Conservation (phyloP, 2,888 invertebrate genomes). For the Oligia strigilis region DNA sequence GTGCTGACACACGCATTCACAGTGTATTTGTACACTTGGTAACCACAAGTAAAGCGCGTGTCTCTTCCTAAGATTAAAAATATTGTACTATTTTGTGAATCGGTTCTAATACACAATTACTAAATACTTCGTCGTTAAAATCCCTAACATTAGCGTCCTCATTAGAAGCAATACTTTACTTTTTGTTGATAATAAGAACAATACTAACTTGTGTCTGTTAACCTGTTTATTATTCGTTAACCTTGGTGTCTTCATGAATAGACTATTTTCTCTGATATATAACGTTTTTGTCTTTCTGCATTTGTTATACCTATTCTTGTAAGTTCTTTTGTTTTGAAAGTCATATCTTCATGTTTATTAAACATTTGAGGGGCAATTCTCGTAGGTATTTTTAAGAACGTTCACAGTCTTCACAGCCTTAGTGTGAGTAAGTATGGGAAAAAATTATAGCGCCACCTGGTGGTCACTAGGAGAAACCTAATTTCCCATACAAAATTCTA, state of each 20-base stretch:
- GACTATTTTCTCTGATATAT: constrained; percentile 8
- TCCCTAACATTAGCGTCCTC: constrained; percentile 9
- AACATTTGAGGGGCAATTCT: background rate
- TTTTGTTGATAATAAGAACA: constrained; percentile 34
- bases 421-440: too few relatives aligned
- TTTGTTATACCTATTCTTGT: constrained; percentile 5
- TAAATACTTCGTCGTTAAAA: constrained; percentile 24
- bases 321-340: constrained; percentile 10
- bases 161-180: background rate
- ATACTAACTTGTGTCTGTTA: constrained; percentile 20
- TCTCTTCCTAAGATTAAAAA: background rate
- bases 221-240: constrained; percentile 27
- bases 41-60: background rate
- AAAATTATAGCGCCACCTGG: too few relatives aligned
- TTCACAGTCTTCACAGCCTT: too few relatives aligned
- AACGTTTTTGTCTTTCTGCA: constrained; percentile 9
- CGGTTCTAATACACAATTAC: background rate
- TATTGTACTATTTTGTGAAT: background rate
- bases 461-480: too few relatives aligned
- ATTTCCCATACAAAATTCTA: too few relatives aligned
- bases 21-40: background rate
- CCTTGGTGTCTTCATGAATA: constrained; percentile 44
- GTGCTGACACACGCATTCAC: background rate
- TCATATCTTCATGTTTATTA: constrained; percentile 7
- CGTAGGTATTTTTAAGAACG: too few relatives aligned